A percentile compares a stretch with the other conserved stretches of the same genome.
These are phyloP conservation scores for Sebastes jordani DNA, from an alignment of 2,797 vertebrate species.

Conservation along the genomic window DNA sequence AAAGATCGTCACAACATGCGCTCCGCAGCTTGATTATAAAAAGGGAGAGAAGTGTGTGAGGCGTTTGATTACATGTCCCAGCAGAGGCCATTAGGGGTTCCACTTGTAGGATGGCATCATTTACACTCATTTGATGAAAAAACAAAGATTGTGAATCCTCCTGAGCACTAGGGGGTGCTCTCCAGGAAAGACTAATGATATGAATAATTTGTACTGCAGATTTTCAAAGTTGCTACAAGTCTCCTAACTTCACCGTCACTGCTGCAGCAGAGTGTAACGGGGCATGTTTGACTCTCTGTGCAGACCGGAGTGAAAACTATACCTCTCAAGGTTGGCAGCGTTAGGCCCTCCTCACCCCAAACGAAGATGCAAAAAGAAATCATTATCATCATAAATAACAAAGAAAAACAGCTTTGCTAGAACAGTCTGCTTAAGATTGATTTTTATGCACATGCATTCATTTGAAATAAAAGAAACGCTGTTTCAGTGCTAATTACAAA, in stretches of 20 bases:
- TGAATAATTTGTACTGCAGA: conserved; percentile 5
- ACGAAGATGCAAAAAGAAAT: conserved; percentile 70
- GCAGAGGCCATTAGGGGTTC: conserved; percentile 75
- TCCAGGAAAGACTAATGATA: conserved; percentile 27
- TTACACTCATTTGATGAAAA: conserved; percentile 68
- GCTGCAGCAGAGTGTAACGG: conserved; percentile 1
- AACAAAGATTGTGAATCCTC: conserved; percentile 49
- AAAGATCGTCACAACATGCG: conserved; percentile 78
- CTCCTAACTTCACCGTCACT: conserved; percentile 11
- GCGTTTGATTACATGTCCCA: conserved; percentile 79
- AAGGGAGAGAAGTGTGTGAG: conserved; percentile 71
- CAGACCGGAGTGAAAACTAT: conserved; percentile 38
- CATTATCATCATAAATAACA: conserved; percentile 81
- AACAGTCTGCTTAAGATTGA: conserved; percentile 74
- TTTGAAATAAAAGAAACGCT: conserved; percentile 84
- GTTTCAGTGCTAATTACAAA: conserved; percentile 83
- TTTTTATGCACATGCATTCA: conserved; percentile 86
- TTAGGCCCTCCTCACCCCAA: conserved; percentile 44
- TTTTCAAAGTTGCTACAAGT: conserved; percentile 28
- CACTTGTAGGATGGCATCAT: conserved; percentile 70
- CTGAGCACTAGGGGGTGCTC: conserved; percentile 77
- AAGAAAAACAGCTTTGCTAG: conserved; percentile 80
- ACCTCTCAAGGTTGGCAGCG: conserved; percentile 74
- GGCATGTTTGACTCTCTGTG: conserved; percentile 9
- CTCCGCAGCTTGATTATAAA: conserved; percentile 78